Base-by-base conservation (phyloP, 1,140 invertebrate species). In the Dreissena rostriformis region DNA sequence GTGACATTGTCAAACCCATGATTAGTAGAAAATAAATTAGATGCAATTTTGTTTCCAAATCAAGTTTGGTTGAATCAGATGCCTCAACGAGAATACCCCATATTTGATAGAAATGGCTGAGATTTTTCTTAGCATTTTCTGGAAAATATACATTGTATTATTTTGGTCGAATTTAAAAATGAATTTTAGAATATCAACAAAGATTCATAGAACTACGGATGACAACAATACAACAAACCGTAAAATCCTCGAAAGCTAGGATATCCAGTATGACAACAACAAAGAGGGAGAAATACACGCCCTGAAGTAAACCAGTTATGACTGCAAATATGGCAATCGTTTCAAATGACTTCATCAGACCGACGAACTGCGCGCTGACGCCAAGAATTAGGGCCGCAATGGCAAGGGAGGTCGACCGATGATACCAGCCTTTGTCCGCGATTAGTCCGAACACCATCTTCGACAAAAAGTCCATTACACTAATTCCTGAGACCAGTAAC, bases 201-300 rank as follows among this genome's bases (percentile, higher is more conserved):
- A 4, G 6, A 70, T 8, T 17, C 39, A 28, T 24, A 22, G 17
- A 8, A 5, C 17, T 70, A 17, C 17, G 6, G 24, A 28, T 22
- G 39, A 70, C 39, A 70, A 70, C 39, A 70, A 70, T 5, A 49
- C 52, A 19, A 67, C 61, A 66, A 29, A 82, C 80, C 80, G 74
- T 82, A 14, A 82, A 82, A 24, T 84, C 53, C 24, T 84, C 82
- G 19, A 71, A 71, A 0, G 24, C 15, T 0, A 84, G 68, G 17
- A 72, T 71, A 28, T 84, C 82, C 19, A 84, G 17, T 28, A 84
- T 77, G 0, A 77, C 67, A 0, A 84, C 73, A 26, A 71, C 66
- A 63, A 77, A 77, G 10, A 84, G 55, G 15, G 73, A 26, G 53
- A 84, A 84, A 67, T 84, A 84, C 11, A 84, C 68, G 0, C 82